Evolutionary conservation across 2,797 vertebrate species (phyloP).

Genomic region (Lindbergichthys nudifrons): DNA sequence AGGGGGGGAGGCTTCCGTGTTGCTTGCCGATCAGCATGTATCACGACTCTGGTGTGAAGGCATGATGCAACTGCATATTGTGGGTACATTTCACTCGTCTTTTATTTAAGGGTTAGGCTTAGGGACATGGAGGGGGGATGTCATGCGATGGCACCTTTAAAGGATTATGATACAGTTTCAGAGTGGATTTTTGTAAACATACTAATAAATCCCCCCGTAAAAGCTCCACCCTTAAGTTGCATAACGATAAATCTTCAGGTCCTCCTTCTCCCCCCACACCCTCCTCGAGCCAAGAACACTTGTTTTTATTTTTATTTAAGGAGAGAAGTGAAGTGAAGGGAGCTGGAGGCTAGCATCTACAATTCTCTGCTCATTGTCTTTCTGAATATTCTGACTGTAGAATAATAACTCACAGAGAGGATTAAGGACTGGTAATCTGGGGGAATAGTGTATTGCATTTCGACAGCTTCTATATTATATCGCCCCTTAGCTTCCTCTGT

Average conservation of each 20-base stretch:
- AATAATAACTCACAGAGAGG: slow-evolving; percentile 71
- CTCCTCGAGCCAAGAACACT: slow-evolving; percentile 34
- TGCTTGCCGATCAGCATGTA: background rate
- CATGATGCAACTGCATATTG: slow-evolving; percentile 2
- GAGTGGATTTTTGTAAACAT: slow-evolving; percentile 62
- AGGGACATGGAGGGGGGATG: slow-evolving; percentile 32
- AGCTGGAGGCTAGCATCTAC: slow-evolving; percentile 4
- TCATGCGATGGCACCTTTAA: slow-evolving; percentile 64
- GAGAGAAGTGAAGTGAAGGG: background rate
- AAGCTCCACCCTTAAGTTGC: slow-evolving; percentile 38
- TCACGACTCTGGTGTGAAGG: slow-evolving; percentile 25
- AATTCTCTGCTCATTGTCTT: slow-evolving; percentile 50
- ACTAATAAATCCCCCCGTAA: slow-evolving; percentile 67
- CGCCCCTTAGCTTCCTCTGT: slow-evolving; percentile 52
- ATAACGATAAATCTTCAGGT: slow-evolving; percentile 45
- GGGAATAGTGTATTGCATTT: slow-evolving; percentile 62
- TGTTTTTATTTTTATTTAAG: slow-evolving; percentile 23
- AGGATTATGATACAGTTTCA: slow-evolving; percentile 65
- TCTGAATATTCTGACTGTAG: slow-evolving; percentile 60
- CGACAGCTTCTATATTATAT: slow-evolving; percentile 44
- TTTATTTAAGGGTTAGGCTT: slow-evolving; percentile 30
- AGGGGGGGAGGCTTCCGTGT: background rate
- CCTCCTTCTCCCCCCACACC: slow-evolving; percentile 26
- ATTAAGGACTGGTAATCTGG: slow-evolving; percentile 71
- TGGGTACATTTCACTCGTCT: slow-evolving; percentile 10